Evolutionary conservation across 23 tunicate genomes (phyloP).

Genomic region (Ascidia mentula): DNA sequence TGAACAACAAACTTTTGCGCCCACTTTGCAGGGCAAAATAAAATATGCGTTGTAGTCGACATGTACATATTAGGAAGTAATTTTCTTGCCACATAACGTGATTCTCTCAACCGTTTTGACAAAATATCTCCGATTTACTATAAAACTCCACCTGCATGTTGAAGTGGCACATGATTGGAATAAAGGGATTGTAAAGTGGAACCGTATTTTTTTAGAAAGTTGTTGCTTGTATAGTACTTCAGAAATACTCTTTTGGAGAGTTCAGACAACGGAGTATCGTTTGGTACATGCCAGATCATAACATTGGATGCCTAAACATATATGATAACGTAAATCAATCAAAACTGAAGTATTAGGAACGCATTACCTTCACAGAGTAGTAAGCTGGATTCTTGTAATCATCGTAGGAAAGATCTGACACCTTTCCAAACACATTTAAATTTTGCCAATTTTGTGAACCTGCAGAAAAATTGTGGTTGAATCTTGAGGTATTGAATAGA

Average conservation of each 20-base stretch:
- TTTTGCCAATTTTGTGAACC: slow-evolving; percentile 46
- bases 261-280: slow-evolving; percentile 7
- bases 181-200: slow-evolving; percentile 35
- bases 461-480: background rate
- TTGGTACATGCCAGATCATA: slow-evolving; percentile 72
- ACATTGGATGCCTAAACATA: slow-evolving; percentile 41
- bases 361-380: slow-evolving; percentile 24
- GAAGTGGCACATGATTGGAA: slow-evolving; percentile 19
- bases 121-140: too few species aligned
- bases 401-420: slow-evolving; percentile 19
- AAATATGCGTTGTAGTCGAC: too few species aligned
- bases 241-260: slow-evolving; percentile 16
- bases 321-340: background rate
- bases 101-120: too few species aligned
- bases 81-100: too few species aligned
- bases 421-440: slow-evolving; percentile 25
- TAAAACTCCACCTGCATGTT: slow-evolving; percentile 40
- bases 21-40: too few species aligned
- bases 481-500: too few species aligned
- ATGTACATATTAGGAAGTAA: too few species aligned
- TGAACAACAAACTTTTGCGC: too few species aligned
- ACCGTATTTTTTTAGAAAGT: slow-evolving; percentile 48
- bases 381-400: slow-evolving; percentile 53
- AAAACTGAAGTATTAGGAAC: background rate
- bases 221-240: slow-evolving; percentile 53